Conservation (phyloP, 2,888 invertebrate genomes). For the Cynaeus angustus region DNA sequence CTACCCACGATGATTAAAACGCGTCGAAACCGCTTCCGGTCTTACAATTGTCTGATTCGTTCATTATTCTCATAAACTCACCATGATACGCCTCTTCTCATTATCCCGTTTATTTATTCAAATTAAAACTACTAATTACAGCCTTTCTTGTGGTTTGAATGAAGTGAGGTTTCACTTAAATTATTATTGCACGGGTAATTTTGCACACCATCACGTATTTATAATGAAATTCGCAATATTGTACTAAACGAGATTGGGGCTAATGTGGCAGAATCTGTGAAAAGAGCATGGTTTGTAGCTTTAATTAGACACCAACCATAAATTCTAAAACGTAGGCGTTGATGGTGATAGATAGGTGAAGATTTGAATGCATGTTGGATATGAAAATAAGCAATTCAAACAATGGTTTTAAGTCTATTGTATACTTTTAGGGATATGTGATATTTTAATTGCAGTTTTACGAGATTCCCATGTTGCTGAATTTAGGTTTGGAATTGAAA, state of each 20-base stretch:
- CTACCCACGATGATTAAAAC: slow-evolving; percentile 56
- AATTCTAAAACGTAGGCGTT: too few relatives aligned
- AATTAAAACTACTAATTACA: slow-evolving; percentile 51
- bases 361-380: neutral
- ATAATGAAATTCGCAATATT: slow-evolving; percentile 4
- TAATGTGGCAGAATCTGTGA: too few relatives aligned
- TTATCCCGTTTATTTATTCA: slow-evolving; percentile 53
- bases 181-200: slow-evolving; percentile 11
- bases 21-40: slow-evolving; percentile 54
- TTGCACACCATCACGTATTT: slow-evolving; percentile 1
- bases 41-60: slow-evolving; percentile 52
- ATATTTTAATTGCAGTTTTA: neutral
- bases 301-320: too few relatives aligned
- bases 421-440: too few relatives aligned
- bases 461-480: neutral
- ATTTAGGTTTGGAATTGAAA: neutral
- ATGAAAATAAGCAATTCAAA: neutral
- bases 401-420: neutral
- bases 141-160: slow-evolving; percentile 50
- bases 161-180: slow-evolving; percentile 8
- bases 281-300: too few relatives aligned
- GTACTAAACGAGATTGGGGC: neutral
- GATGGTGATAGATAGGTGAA: too few relatives aligned
- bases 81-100: slow-evolving; percentile 50
- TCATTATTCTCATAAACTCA: slow-evolving; percentile 52